phyloP scores from a whole-genome alignment of 1,140 invertebrate species.

The Cyrtorhinus lividipennis region DNA sequence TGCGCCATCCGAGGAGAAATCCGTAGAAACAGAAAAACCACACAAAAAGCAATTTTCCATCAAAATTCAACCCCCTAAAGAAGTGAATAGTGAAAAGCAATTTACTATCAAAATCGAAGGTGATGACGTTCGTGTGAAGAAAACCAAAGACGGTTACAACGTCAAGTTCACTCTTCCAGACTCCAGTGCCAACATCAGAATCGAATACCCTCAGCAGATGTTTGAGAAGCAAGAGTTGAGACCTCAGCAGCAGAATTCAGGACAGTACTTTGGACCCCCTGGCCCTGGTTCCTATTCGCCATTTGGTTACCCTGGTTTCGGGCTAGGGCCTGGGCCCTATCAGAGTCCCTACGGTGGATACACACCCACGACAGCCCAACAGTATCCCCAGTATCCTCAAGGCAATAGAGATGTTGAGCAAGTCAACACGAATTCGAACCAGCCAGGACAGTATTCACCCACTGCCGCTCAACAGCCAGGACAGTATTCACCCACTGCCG shows the following conservation, averaged over 20 bases:
- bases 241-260: neutral
- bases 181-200: slow-evolving; percentile 12
- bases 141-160: slow-evolving; percentile 14
- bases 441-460: neutral
- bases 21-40: neutral
- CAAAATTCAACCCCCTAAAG: slow-evolving; percentile 12
- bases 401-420: neutral
- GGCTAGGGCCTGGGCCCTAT: neutral
- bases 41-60: slow-evolving; percentile 6
- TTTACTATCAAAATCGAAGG: slow-evolving; percentile 15
- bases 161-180: slow-evolving; percentile 9
- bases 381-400: neutral
- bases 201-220: slow-evolving; percentile 13
- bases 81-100: slow-evolving; percentile 8
- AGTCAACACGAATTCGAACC: too few species aligned
- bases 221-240: slow-evolving; percentile 7
- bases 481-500: neutral
- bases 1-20: neutral
- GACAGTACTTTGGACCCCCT: neutral
- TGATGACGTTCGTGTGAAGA: slow-evolving; percentile 17
- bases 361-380: neutral
- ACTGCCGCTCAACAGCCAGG: neutral
- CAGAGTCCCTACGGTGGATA: neutral
- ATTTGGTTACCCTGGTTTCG: neutral
- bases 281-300: neutral